Percentiles rank a stretch among this genome's conserved stretches.
Conservation (phyloP, 2,113 vertebrate species). For the Falcunculus frontatus region DNA sequence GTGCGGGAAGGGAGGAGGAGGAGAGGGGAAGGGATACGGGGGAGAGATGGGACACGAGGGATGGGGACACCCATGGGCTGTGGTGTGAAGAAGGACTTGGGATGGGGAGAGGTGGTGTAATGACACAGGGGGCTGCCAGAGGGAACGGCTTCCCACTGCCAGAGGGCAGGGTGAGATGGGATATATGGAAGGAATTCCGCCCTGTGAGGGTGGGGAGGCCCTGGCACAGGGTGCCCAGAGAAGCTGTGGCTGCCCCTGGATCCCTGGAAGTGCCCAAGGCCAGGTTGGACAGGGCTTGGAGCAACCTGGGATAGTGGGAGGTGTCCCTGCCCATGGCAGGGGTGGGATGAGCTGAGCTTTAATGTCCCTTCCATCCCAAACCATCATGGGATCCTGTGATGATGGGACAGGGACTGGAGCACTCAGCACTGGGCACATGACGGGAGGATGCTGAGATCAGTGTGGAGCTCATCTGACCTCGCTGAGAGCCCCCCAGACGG, state of each 20-base stretch:
- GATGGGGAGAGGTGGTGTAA: background rate
- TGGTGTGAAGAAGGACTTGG: background rate
- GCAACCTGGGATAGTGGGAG: fast-evolving
- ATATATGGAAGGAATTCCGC: background rate
- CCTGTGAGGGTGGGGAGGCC: background rate
- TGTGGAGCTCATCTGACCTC: background rate
- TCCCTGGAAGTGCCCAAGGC: background rate
- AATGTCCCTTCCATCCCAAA: background rate
- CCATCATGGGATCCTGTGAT: background rate
- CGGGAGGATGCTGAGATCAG: background rate
- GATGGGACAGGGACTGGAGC: background rate
- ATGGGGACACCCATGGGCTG: fast-evolving
- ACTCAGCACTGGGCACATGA: fast-evolving
- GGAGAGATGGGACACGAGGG: background rate
- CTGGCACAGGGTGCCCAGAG: background rate
- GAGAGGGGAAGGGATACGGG: background rate
- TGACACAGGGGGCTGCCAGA: fast-evolving
- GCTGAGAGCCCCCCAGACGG: fast-evolving
- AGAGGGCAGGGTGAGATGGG: background rate
- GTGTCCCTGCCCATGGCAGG: background rate
- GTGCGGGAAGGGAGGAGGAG: background rate
- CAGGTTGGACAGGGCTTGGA: fast-evolving
- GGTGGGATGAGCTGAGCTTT: fast-evolving
- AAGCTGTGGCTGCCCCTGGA: background rate
- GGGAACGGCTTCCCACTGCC: fast-evolving